A percentile compares a stretch with the other conserved stretches of the same genome.
phyloP scores from a whole-genome alignment of 1,140 invertebrate species.

The Himalopsyche phryganea region DNA sequence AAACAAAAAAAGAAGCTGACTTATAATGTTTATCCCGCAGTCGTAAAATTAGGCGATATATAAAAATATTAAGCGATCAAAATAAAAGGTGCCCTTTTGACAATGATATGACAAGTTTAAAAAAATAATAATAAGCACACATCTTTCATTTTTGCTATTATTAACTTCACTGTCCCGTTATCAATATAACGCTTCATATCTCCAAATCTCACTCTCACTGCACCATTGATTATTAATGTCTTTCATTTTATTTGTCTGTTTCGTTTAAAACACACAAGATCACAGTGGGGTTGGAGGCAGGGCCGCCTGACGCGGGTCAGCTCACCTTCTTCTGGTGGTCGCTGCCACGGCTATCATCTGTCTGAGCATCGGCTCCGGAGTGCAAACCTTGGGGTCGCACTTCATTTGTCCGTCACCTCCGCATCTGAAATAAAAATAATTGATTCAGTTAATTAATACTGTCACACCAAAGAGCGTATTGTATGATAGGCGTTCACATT shows the following conservation, averaged over 20 bases:
- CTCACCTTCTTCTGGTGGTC: conserved; percentile 70
- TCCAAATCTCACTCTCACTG: too few relatives aligned
- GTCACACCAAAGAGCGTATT: background rate
- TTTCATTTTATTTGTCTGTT: conserved; percentile 23
- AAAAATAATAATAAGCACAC: too few relatives aligned
- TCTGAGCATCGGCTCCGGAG: conserved; percentile 80
- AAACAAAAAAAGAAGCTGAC: too few relatives aligned
- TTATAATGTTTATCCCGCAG: too few relatives aligned
- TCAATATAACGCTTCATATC: too few relatives aligned
- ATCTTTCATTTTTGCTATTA: too few relatives aligned
- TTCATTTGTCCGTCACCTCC: conserved; percentile 88
- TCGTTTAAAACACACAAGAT: conserved; percentile 29
- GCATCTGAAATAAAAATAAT: conserved; percentile 62
- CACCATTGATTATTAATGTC: conserved; percentile 10
- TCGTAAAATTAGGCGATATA: too few relatives aligned
- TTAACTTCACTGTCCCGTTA: too few relatives aligned
- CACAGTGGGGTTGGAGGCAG: conserved; percentile 26
- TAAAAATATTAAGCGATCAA: too few relatives aligned
- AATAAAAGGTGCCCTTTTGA: too few relatives aligned
- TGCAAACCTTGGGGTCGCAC: conserved; percentile 84
- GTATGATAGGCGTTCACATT: too few relatives aligned
- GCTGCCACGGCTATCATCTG: conserved; percentile 80
- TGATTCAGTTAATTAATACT: background rate
- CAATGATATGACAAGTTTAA: too few relatives aligned
- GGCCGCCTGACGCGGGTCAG: conserved; percentile 24